Percentiles rank a stretch among this genome's conserved stretches.
phyloP scores from a whole-genome alignment of 2,113 vertebrate species.

The Perca flavescens region DNA sequence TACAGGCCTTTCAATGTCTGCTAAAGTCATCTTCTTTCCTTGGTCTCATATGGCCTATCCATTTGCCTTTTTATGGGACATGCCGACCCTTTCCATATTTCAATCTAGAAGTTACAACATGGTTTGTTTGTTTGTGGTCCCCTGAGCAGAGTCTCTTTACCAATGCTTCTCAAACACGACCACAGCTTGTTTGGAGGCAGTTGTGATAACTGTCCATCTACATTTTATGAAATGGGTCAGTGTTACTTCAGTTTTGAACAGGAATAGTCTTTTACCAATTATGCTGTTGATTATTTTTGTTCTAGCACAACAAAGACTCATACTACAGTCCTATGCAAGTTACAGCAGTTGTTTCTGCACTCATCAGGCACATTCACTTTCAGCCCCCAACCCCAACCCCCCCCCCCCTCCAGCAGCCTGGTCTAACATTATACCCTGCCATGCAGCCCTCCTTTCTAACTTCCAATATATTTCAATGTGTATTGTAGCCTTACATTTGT shows the following conservation, averaged over 20 bases:
- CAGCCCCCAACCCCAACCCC: neutral
- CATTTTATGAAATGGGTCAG: neutral
- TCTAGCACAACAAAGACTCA: neutral
- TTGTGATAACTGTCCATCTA: neutral
- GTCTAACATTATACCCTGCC: conserved; percentile 72
- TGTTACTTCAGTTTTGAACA: neutral
- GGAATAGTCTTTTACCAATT: neutral
- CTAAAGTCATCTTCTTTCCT: conserved; percentile 30
- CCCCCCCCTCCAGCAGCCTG: conserved; percentile 23
- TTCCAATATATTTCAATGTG: neutral
- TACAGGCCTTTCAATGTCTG: conserved; percentile 7
- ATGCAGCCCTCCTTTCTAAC: conserved; percentile 63
- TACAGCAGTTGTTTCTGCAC: neutral
- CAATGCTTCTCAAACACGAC: neutral
- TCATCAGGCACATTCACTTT: conserved; percentile 21
- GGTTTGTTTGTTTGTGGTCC: conserved; percentile 34
- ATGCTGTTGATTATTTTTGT: neutral
- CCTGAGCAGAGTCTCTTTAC: neutral
- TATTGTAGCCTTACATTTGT: conserved; percentile 43
- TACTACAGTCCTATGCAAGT: neutral
- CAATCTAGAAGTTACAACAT: neutral
- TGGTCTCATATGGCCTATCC: neutral
- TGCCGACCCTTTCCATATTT: neutral
- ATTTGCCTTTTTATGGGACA: conserved; percentile 29
- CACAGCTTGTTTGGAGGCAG: neutral